A percentile compares a stretch with the other conserved stretches of the same genome.
Conservation (phyloP, 2,888 invertebrate genomes). For the Dicycla oo region DNA sequence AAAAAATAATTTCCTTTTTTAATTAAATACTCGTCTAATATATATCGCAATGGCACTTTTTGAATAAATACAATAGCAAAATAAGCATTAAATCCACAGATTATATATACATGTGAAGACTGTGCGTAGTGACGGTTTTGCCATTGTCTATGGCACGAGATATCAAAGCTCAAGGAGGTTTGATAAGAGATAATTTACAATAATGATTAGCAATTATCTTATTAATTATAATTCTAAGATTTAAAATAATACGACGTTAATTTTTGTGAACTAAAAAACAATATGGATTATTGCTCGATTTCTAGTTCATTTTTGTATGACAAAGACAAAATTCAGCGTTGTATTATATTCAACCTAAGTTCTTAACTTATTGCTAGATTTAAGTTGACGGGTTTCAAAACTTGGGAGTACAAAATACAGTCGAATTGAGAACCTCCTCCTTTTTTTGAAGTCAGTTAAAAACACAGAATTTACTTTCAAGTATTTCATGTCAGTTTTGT, state of each 20-base stretch:
- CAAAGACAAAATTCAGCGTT: slow-evolving; percentile 23
- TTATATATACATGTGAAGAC: slow-evolving; percentile 70
- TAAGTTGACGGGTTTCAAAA: slow-evolving; percentile 70
- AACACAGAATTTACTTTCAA: slow-evolving; percentile 74
- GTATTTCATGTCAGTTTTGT: slow-evolving; percentile 41
- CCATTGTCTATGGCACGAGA: slow-evolving; percentile 84
- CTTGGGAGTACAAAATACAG: slow-evolving; percentile 76
- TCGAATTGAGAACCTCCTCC: not conserved
- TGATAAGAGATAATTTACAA: slow-evolving; percentile 82
- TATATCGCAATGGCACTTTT: slow-evolving; percentile 84
- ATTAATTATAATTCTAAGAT: slow-evolving; percentile 52
- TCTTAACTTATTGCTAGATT: slow-evolving; percentile 50
- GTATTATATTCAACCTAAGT: slow-evolving; percentile 32
- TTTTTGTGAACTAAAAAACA: slow-evolving; percentile 3
- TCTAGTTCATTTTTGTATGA: not conserved
- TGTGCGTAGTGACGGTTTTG: slow-evolving; percentile 71
- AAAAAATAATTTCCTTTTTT: slow-evolving; percentile 62
- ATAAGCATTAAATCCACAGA: slow-evolving; percentile 77
- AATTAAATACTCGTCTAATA: slow-evolving; percentile 60
- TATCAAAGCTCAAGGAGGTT: slow-evolving; percentile 80
- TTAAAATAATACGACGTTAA: slow-evolving; percentile 57
- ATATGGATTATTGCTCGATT: not conserved
- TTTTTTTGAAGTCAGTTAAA: not conserved
- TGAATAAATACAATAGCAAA: slow-evolving; percentile 82
- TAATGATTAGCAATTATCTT: slow-evolving; percentile 66